Percentiles rank a stretch among this genome's conserved stretches.
phyloP scores from a whole-genome alignment of 1,140 invertebrate species.

The Sinella curviseta region DNA sequence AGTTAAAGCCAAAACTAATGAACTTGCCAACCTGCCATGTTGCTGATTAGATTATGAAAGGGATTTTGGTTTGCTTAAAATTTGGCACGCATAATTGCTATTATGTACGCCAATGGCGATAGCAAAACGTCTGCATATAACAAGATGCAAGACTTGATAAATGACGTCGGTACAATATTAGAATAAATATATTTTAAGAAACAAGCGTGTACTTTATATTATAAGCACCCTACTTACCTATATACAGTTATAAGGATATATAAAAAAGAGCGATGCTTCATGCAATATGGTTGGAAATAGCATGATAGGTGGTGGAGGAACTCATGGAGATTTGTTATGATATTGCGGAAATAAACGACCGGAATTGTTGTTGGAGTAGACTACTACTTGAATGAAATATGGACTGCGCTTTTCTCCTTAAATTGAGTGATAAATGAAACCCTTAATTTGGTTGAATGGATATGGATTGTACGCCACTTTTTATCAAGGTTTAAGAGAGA shows the following conservation, averaged over 20 bases:
- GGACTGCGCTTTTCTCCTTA: constrained; percentile 21
- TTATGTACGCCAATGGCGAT: background rate
- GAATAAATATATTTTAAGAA: too few relatives aligned
- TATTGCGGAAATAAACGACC: constrained; percentile 4
- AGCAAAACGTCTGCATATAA: too few relatives aligned
- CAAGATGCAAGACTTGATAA: too few relatives aligned
- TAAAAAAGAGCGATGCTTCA: too few relatives aligned
- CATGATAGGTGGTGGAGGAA: too few relatives aligned
- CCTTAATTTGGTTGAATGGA: constrained; percentile 31
- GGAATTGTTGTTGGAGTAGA: background rate
- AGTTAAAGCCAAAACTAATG: background rate
- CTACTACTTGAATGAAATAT: background rate
- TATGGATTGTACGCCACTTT: background rate
- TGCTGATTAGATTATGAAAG: constrained; percentile 24
- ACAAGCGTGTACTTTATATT: too few relatives aligned
- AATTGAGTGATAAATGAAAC: constrained; percentile 41
- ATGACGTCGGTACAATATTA: too few relatives aligned
- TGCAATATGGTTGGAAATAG: too few relatives aligned
- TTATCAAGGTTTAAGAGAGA: background rate
- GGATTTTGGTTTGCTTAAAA: background rate
- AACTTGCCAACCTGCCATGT: constrained; percentile 24
- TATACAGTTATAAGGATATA: too few relatives aligned
- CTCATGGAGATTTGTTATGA: background rate
- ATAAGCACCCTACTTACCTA: too few relatives aligned
- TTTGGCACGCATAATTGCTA: constrained; percentile 15